These are phyloP conservation scores for Mormyrus proboscirostris DNA, from an alignment of 2,797 vertebrate species.

Conservation along the genomic window DNA sequence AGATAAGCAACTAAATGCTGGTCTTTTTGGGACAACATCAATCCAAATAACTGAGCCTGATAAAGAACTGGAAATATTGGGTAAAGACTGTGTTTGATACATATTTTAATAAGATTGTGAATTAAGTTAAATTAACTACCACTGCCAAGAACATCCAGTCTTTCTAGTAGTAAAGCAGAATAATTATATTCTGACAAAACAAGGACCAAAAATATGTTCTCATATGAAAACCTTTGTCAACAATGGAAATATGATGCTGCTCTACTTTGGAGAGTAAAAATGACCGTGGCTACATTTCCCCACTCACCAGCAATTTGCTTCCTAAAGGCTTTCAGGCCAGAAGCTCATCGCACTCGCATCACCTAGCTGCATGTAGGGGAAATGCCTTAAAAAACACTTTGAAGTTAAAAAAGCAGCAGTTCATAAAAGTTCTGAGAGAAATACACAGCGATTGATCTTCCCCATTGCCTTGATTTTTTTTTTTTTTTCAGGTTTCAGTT, in stretches of 20 bases:
- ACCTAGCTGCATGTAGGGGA: not conserved
- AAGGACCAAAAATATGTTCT: not conserved
- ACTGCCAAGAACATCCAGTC: not conserved
- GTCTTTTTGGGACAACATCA: not conserved
- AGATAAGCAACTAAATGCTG: not conserved
- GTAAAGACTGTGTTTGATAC: not conserved
- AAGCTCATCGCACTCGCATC: not conserved
- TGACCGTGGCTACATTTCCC: not conserved
- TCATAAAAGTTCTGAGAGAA: not conserved
- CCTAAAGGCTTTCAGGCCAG: not conserved
- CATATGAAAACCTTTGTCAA: not conserved
- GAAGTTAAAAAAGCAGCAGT: not conserved
- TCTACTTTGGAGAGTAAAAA: not conserved
- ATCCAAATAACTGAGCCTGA: not conserved
- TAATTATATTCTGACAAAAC: not conserved
- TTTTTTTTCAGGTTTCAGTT: not conserved
- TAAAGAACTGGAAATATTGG: not conserved
- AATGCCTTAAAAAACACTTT: not conserved
- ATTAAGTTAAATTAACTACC: not conserved
- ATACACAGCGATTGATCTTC: not conserved
- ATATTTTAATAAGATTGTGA: not conserved
- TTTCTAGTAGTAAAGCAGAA: not conserved
- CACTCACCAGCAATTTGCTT: not conserved
- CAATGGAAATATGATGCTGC: not conserved
- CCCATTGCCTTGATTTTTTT: not conserved